These are phyloP conservation scores for Lasius platythorax DNA, from an alignment of 2,888 invertebrate genomes.

Conservation along the genomic window DNA sequence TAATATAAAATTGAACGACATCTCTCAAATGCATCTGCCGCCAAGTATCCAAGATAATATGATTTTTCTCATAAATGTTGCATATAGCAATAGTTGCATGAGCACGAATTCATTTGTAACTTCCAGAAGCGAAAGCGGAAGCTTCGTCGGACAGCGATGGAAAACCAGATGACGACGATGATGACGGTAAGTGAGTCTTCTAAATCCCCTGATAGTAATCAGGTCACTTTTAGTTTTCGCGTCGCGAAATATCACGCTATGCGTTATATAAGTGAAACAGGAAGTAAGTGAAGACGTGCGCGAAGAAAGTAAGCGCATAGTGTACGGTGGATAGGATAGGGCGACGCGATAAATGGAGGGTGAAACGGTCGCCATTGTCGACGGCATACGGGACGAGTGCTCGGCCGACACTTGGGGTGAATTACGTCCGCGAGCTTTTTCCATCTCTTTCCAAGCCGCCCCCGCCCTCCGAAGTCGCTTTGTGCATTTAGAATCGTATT, in stretches of 20 bases:
- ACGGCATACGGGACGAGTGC: constrained; percentile 59
- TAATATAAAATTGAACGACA: not conserved
- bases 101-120: constrained; percentile 67
- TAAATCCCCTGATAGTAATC: not conserved
- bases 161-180: constrained; percentile 79
- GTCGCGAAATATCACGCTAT: constrained; percentile 9
- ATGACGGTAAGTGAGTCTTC: constrained; percentile 79
- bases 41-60: constrained; percentile 13
- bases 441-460: constrained; percentile 40
- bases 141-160: constrained; percentile 83
- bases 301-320: not conserved
- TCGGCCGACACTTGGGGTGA: constrained; percentile 71
- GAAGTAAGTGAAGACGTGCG: constrained; percentile 12
- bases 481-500: constrained; percentile 78
- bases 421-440: constrained; percentile 65
- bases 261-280: not conserved
- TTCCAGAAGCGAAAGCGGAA: constrained; percentile 84
- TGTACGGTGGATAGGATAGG: not conserved
- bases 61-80: constrained; percentile 59
- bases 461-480: constrained; percentile 58
- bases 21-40: not conserved
- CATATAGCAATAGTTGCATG: constrained; percentile 69
- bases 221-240: not conserved
- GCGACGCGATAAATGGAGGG: constrained; percentile 61
- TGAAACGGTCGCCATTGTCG: constrained; percentile 61